Base-by-base conservation (phyloP, 2,888 invertebrate genomes). In the Mimumesa dahlbomi region DNA sequence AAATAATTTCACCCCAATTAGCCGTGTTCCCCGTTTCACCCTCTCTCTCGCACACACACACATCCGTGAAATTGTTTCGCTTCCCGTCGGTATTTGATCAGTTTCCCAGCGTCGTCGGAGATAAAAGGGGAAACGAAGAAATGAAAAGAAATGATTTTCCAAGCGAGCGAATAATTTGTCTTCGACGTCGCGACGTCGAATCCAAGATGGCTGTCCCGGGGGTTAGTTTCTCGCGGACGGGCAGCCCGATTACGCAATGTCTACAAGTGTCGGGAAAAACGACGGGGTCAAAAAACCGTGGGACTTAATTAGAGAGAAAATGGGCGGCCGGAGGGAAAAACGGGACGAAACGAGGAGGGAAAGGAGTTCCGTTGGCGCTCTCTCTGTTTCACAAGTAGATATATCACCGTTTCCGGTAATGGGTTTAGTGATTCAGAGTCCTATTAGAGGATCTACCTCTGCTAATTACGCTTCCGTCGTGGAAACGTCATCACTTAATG, bases 261-360 rank as follows among this genome's bases (percentile, higher is more conserved):
- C 68, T 57, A 66, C 49, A 42, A 52, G 29, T 45, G 29, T 43
- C 21, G 38, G 62, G 45, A 70, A 70, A 75, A 72, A 68, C 69
- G 66, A 74, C 36, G 62, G 53, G 63, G 69, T 73, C 64, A 74
- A 76, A 69, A 64, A 75, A 77, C 56, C 53, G 65, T 50, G 53
- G 64, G 61, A 68, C 63, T 73, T 71, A 75, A 77, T 75, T 75
- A 75, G 61, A 71, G 56, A 73, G 68, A 71, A 73, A 72, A 74
- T 72, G 42, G 40, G 29, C 40, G 58, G 53, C 42, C 36, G 13
- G 11, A 22, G 22, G n/a, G n/a, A n/a, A n/a, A n/a, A n/a, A n/a
- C n/a, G n/a, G n/a, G n/a, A n/a, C n/a, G n/a, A n/a, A n/a, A n/a
- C n/a, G n/a, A n/a, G n/a, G n/a, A 38, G 58, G 42, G 43, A 72